Percentiles rank a stretch among this genome's conserved stretches.
phyloP scores from a whole-genome alignment of 2,888 invertebrate species.

The Desoria tigrina region DNA sequence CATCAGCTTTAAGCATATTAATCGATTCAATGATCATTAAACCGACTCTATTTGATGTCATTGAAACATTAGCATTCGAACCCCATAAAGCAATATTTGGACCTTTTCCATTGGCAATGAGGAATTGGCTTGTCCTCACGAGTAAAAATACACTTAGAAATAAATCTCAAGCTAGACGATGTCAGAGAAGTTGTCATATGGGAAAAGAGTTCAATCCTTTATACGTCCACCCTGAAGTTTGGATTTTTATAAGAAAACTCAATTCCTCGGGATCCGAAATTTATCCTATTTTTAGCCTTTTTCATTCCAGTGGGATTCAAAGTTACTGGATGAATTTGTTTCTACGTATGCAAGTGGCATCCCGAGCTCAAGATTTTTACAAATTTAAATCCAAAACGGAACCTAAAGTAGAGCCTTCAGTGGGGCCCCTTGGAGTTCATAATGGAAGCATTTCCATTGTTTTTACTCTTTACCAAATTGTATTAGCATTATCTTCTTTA shows the following conservation, averaged over 20 bases:
- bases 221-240: constrained; percentile 25
- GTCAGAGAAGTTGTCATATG: constrained; percentile 20
- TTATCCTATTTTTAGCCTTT: constrained; percentile 14
- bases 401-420: constrained; percentile 17
- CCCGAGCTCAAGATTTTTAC: constrained; percentile 24
- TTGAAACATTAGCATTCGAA: constrained; percentile 20
- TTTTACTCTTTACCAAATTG: constrained; percentile 24
- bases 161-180: background rate
- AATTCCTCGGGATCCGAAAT: constrained; percentile 5
- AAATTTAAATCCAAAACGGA: constrained; percentile 30
- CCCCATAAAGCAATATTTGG: constrained; percentile 23
- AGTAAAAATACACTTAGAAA: constrained; percentile 13
- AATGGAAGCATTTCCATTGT: constrained; percentile 25
- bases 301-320: constrained; percentile 29
- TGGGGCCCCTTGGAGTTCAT: constrained; percentile 23
- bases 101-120: constrained; percentile 24
- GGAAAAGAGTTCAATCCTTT: constrained; percentile 22
- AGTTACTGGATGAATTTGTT: constrained; percentile 31
- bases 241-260: constrained; percentile 25
- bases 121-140: constrained; percentile 25
- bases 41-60: constrained; percentile 6
- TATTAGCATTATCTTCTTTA: too few species aligned
- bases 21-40: constrained; percentile 18
- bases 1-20: background rate
- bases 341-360: constrained; percentile 20